Base-by-base conservation (phyloP, 2,888 invertebrate species). In the Emesis russula region DNA sequence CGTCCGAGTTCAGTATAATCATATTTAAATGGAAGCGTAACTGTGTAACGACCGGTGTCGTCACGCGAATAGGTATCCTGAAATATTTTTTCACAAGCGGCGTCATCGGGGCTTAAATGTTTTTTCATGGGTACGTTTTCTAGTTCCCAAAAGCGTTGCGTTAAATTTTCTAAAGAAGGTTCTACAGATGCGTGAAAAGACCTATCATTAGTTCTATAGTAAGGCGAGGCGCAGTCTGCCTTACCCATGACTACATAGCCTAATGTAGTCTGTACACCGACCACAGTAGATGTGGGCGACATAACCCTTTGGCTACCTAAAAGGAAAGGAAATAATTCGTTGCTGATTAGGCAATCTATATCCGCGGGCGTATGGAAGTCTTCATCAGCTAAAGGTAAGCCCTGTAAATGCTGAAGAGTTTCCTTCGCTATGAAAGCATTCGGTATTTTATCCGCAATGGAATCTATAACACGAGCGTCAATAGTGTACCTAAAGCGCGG, bases 161-260 rank as follows among this genome's bases (percentile, higher is more conserved):
- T 44, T 44, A 44, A 44, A n/a, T 66, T 9, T 13, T 18, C 25
- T 9, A 66, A 66, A 18, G 2, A 44, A 36, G 48, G 63, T 68
- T 71, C 63, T 31, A 58, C 41, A 87, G 53, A 68, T 73, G 25
- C 25, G 25, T 25, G 25, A 25, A 25, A 25, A 25, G 25, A 25
- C 25, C 25, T 25, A 25, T 25, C 25, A 25, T 25, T 25, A 25
- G 25, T 25, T 25, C 25, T 25, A 25, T 25, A 25, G 25, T 25
- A 25, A 25, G 25, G 58, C 44, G 53, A 11, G 13, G n/a, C n/a
- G 13, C 53, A 53, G 3, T 7, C 11, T 11, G 53, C 13, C 13
- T 13, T 53, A 11, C 53, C 53, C 53, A 53, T 53, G n/a, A 11
- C 13, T 53, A 53, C 7, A 53, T 53, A 53, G 7, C 53, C 53